Evolutionary conservation across 2,888 invertebrate species (phyloP), one percentile per base, ranked within the genome.

Genomic region (Drosophila pseudotakahashii): DNA sequence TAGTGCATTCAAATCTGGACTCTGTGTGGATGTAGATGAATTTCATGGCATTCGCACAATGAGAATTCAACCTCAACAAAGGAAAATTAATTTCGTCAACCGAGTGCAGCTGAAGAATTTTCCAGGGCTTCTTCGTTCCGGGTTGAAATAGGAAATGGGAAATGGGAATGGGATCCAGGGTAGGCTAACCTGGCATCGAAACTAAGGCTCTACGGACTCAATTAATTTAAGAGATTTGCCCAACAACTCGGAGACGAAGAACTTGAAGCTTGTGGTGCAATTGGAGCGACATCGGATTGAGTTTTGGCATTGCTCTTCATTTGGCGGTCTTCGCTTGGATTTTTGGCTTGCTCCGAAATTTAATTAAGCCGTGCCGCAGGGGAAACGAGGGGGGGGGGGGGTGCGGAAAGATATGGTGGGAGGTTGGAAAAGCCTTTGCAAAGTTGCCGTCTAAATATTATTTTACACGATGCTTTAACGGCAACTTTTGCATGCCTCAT

Each of bases 401-500:
- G n/a, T n/a, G n/a, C n/a, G n/a, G n/a, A n/a, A n/a, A n/a, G n/a
- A n/a, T n/a, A n/a, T n/a, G n/a, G n/a, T n/a, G n/a, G n/a, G n/a
- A n/a, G n/a, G n/a, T n/a, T n/a, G n/a, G 26, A 26, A 4, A 58
- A 44, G 36, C 36, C 60, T 30, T 37, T 16, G 32, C 37, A 77
- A 77, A 80, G 71, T 86, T 82, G 68, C 57, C 78, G 77, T 88
- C 81, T 82, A 82, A 82, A 82, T 82, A 88, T 86, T 88, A 86
- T 82, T 82, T 82, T 88, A 86, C 88, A 83, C 88, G 81, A 86
- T 74, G 87, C 82, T 83, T 86, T 88, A 82, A 82, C 86, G 83
- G 78, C 76, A 88, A 86, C 84, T 88, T 82, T 85, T 80, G 86
- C 83, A 80, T 88, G 88, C 86, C 88, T 77, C 83, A 82, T 85